Percentiles rank a stretch among this genome's conserved stretches.
Evolutionary conservation across 1,140 invertebrate species (phyloP).

Genomic region (Caenorhabditis remanei): DNA sequence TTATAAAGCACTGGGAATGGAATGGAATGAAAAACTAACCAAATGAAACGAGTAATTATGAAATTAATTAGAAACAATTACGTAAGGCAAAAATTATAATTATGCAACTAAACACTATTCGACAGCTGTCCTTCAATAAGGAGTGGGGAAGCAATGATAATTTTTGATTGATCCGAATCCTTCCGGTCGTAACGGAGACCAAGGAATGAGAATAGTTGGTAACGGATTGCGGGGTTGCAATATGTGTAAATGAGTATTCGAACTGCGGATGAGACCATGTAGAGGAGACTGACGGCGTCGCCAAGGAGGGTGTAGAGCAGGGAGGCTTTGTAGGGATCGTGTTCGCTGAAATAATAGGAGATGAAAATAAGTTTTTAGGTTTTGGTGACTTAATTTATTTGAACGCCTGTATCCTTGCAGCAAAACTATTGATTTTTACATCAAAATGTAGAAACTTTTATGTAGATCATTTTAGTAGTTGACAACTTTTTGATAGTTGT

Average conservation of each 20-base stretch:
- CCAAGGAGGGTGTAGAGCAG: slow-evolving; percentile 58
- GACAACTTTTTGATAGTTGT: too few relatives aligned
- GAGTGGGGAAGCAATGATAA: slow-evolving; percentile 4
- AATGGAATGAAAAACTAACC: not conserved
- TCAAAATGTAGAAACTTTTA: too few relatives aligned
- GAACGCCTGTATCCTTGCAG: too few relatives aligned
- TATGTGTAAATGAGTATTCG: slow-evolving; percentile 62
- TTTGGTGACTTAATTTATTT: too few relatives aligned
- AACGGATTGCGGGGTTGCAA: slow-evolving; percentile 77
- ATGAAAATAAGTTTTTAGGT: not conserved
- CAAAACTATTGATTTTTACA: too few relatives aligned
- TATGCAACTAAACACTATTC: slow-evolving; percentile 1
- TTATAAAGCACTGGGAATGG: not conserved
- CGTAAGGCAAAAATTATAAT: too few relatives aligned
- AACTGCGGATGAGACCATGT: slow-evolving; percentile 63
- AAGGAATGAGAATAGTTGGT: slow-evolving; percentile 20
- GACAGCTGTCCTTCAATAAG: slow-evolving; percentile 11
- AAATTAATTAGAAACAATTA: not conserved
- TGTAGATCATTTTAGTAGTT: too few relatives aligned
- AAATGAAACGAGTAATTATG: not conserved
- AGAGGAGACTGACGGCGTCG: slow-evolving; percentile 58
- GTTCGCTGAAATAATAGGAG: slow-evolving; percentile 39
- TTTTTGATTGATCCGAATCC: slow-evolving; percentile 36
- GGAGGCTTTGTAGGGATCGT: slow-evolving; percentile 58
- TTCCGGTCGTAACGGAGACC: not conserved